Conservation (phyloP, 2,113 vertebrate genomes). For the Perca flavescens region DNA sequence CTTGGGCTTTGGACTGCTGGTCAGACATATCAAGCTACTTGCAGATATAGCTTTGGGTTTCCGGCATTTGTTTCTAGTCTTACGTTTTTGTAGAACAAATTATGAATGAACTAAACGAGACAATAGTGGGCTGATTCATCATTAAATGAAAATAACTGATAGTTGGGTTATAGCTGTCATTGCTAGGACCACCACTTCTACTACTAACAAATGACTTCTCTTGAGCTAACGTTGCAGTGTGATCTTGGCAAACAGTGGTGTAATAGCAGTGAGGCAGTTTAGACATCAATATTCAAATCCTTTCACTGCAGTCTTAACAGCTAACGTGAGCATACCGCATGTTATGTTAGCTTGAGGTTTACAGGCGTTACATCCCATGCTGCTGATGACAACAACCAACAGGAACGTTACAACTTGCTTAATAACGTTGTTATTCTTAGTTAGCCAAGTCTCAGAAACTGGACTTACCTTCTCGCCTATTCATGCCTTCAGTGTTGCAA, state of each 20-base stretch:
- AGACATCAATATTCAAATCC: neutral
- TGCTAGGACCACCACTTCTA: neutral
- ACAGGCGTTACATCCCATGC: neutral
- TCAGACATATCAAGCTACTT: neutral
- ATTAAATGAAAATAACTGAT: neutral
- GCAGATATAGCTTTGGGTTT: neutral
- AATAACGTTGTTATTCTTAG: neutral
- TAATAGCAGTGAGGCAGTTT: neutral
- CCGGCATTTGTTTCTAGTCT: neutral
- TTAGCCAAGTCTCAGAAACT: neutral
- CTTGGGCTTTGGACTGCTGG: neutral
- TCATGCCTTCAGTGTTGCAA: constrained; percentile 67
- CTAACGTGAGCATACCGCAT: no score
- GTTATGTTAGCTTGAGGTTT: neutral
- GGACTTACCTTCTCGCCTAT: constrained; percentile 76
- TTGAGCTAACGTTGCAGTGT: neutral
- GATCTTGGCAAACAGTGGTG: neutral
- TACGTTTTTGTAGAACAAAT: neutral
- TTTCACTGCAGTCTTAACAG: neutral
- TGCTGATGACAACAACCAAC: neutral
- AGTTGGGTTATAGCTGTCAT: neutral
- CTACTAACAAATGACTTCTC: neutral
- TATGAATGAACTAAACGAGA: neutral
- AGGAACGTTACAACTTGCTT: neutral
- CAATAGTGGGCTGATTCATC: neutral